Base-by-base conservation (phyloP, 2,888 invertebrate species). In the Nephrotoma guestfalica region DNA sequence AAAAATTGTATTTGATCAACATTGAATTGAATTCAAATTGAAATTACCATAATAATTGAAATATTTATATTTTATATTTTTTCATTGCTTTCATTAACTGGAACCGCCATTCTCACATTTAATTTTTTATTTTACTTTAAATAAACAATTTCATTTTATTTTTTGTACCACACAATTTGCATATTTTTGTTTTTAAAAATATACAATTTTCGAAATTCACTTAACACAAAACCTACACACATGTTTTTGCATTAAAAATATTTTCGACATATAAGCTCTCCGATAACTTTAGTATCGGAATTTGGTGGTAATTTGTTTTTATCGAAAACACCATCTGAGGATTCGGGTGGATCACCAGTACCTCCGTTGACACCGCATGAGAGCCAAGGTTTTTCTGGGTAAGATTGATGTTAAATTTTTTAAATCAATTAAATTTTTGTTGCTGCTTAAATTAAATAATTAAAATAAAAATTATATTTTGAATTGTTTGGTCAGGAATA, bases 271-370 rank as follows among this genome's bases (percentile, higher is more conserved):
- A 86, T 86, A 90, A 97, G 97, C 93, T 97, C 97, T 91, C 97
- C 97, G 91, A 97, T 97, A 93, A 97, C 97, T 94, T 94, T 98
- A 94, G 97, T 97, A 92, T 95, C 94, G 91, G 98, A 98, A 94
- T 96, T 98, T 93, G 97, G 98, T 92, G 96, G 97, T 90, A 97
- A 97, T 92, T 94, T 97, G 92, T 97, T 98, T 94, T 93, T 95
- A 92, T 96, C 95, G 94, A 97, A 97, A 93, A 97, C 97, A 90
- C 97, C 97, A 91, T 96, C 96, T 92, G 97, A 97, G 93, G 97
- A 97, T 93, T 94, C 94, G 92, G 95, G 95, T 91, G 93, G 94
- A 89, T 93, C 93, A 89, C 93, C 93, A 89, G 93, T 93, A 89
- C 94, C 96, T 92, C 93, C 95, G 91, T 90, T 94, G 92, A 93